Conservation (phyloP, 2,113 vertebrate genomes). For the Limanda limanda region DNA sequence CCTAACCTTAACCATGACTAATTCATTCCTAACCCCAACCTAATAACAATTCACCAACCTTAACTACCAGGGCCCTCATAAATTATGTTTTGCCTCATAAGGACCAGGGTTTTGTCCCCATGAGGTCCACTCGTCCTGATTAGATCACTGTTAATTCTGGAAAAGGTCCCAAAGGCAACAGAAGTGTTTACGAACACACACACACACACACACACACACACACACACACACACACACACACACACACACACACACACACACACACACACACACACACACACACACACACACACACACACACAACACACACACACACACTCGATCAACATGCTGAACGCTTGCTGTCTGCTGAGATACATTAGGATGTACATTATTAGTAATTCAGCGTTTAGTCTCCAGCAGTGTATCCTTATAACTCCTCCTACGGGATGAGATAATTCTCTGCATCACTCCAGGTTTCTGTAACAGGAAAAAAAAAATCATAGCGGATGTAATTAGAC, state of each 20-base stretch:
- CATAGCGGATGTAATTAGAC: slow-evolving; percentile 51
- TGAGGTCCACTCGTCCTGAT: background rate
- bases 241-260: too few species aligned
- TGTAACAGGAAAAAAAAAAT: background rate
- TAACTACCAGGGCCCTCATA: too few species aligned
- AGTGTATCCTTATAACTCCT: background rate
- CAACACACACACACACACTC: background rate
- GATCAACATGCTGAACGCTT: slow-evolving; percentile 33
- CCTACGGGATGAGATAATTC: slow-evolving; percentile 5
- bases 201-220: too few species aligned
- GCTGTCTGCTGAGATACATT: slow-evolving; percentile 18
- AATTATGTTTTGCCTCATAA: background rate
- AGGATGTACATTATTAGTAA: slow-evolving; percentile 34
- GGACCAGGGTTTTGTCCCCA: background rate
- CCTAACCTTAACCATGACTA: too few species aligned
- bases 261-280: too few species aligned
- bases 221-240: too few species aligned
- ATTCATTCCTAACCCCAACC: too few species aligned
- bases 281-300: background rate
- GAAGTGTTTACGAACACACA: background rate
- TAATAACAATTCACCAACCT: too few species aligned
- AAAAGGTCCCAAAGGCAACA: background rate
- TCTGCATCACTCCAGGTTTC: slow-evolving; percentile 16
- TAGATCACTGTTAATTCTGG: background rate
- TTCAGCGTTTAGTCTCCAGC: slow-evolving; percentile 8